phyloP scores from a whole-genome alignment of 2,113 vertebrate genomes.

The Galbula dea region DNA sequence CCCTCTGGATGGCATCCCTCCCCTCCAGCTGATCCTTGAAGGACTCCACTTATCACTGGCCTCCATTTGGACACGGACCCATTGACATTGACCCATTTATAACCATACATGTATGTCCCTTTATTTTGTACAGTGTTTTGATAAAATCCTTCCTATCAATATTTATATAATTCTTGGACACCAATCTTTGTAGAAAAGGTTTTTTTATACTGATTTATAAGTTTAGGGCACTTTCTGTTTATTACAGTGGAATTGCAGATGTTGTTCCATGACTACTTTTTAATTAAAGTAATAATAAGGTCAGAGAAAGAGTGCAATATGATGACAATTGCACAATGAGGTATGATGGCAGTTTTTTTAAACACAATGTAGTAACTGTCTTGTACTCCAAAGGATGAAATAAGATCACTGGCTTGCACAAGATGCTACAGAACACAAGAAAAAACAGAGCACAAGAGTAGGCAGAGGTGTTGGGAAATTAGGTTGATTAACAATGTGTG shows the following conservation, averaged over 20 bases:
- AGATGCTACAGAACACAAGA: not conserved
- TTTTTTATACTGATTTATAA: not conserved
- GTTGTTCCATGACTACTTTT: not conserved
- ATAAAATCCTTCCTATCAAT: not conserved
- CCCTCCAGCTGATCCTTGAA: too few species aligned
- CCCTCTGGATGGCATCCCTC: too few species aligned
- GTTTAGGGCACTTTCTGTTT: not conserved
- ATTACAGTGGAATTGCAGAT: not conserved
- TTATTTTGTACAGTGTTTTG: not conserved
- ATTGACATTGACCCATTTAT: too few species aligned
- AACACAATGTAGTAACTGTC: not conserved
- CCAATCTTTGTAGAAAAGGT: not conserved
- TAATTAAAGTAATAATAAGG: not conserved
- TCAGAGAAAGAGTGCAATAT: not conserved
- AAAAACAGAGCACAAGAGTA: not conserved
- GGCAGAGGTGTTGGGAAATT: constrained; percentile 5
- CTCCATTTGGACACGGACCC: too few species aligned
- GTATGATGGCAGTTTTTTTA: not conserved
- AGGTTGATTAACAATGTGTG: not conserved
- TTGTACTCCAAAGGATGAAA: not conserved
- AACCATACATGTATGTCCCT: not conserved
- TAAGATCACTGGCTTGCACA: not conserved
- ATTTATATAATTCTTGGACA: not conserved
- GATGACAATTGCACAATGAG: not conserved
- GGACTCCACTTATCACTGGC: too few species aligned